Conservation (phyloP, 1,140 invertebrate species). For the Thrips palmi region DNA sequence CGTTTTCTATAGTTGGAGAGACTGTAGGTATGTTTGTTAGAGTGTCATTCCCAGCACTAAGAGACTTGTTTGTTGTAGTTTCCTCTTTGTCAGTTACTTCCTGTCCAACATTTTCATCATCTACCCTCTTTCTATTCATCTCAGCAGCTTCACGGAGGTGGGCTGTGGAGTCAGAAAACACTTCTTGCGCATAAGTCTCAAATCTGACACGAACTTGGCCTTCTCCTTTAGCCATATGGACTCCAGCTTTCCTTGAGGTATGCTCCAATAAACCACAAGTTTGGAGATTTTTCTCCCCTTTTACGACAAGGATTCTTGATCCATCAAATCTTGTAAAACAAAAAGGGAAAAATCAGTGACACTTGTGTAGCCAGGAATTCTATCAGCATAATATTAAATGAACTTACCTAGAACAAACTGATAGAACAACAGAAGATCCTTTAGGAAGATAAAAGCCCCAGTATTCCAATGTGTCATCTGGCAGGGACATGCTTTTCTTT, state of each 20-base stretch:
- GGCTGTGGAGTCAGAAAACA: not conserved
- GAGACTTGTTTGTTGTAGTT: not conserved
- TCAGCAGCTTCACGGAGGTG: not conserved
- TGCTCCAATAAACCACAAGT: conserved; percentile 53
- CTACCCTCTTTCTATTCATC: not conserved
- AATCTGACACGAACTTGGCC: conserved; percentile 47
- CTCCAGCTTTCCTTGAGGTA: conserved; percentile 11
- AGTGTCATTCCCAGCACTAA: too few species aligned
- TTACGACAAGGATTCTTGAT: conserved; percentile 55
- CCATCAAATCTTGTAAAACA: conserved; percentile 34
- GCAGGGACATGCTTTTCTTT: conserved; percentile 60
- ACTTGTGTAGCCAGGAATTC: not conserved
- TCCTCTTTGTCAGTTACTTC: conserved; percentile 5
- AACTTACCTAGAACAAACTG: conserved; percentile 53
- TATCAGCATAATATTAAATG: not conserved
- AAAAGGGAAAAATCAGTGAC: too few species aligned
- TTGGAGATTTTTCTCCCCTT: conserved; percentile 50
- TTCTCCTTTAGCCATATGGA: conserved; percentile 31
- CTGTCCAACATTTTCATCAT: conserved; percentile 2
- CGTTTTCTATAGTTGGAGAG: not conserved
- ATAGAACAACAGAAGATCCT: conserved; percentile 52
- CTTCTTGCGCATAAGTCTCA: conserved; percentile 34
- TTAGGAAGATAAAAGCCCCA: conserved; percentile 72
- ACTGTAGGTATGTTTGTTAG: conserved; percentile 6
- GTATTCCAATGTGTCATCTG: conserved; percentile 71